These are phyloP conservation scores for Fistularia commersonii DNA, from an alignment of 2,797 vertebrate species.

Conservation along the genomic window DNA sequence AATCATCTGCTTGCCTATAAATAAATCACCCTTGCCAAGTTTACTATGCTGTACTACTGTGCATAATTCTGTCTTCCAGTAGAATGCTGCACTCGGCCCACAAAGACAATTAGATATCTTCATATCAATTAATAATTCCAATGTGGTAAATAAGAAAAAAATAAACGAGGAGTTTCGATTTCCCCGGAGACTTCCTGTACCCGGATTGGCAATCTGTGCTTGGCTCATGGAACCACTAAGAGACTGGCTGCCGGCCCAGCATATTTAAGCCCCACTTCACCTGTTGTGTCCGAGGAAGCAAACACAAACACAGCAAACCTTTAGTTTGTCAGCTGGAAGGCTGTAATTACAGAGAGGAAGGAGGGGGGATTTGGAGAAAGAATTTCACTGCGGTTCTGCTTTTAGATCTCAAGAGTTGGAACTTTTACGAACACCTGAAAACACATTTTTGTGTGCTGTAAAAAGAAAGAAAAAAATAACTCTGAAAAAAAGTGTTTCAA, in stretches of 20 bases:
- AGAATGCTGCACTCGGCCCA: conserved; percentile 2
- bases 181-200: conserved; percentile 20
- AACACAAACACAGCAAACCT: conserved; percentile 59
- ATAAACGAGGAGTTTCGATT: conserved; percentile 1
- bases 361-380: conserved; percentile 46
- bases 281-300: conserved; percentile 56
- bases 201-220: conserved; percentile 21
- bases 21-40: conserved; percentile 52
- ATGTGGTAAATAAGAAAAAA: background rate
- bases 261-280: conserved; percentile 42
- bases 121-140: background rate
- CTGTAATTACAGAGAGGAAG: conserved; percentile 66
- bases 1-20: conserved; percentile 41
- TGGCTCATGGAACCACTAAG: conserved; percentile 33
- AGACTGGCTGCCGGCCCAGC: conserved; percentile 46
- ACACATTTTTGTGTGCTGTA: conserved; percentile 12
- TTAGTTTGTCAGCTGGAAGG: conserved; percentile 56
- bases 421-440: conserved; percentile 30
- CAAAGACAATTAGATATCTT: conserved; percentile 4
- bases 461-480: conserved; percentile 11
- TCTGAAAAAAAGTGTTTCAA: conserved; percentile 14
- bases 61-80: conserved; percentile 19
- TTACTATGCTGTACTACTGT: conserved; percentile 33
- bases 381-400: conserved; percentile 48
- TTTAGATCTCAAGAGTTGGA: conserved; percentile 32